Evolutionary conservation across 2,113 vertebrate species (phyloP).

Genomic region (Seriola quinqueradiata): DNA sequence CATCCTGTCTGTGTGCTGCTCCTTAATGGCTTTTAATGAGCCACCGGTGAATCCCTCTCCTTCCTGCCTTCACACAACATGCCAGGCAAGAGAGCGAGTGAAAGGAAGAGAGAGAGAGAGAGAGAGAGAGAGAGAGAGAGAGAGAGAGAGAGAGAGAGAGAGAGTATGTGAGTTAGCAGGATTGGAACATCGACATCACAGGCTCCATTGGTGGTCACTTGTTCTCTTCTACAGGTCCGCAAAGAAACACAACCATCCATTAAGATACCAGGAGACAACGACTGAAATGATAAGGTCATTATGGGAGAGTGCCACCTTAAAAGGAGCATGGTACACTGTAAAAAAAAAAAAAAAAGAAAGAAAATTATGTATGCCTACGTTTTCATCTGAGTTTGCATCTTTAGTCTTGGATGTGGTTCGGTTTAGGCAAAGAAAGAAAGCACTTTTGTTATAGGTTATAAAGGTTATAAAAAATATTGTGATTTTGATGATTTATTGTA

Average conservation of each 20-base stretch:
- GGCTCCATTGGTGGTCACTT: conserved; percentile 31
- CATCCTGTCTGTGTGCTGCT: conserved; percentile 83
- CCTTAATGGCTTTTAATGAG: conserved; percentile 85
- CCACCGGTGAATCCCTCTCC: conserved; percentile 74
- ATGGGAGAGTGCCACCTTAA: background rate
- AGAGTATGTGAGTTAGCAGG: background rate
- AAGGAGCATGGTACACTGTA: background rate
- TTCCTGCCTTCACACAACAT: conserved; percentile 79
- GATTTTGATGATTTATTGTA: too few relatives aligned
- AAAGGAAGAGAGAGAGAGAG: conserved; percentile 42
- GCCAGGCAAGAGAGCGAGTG: conserved; percentile 52
- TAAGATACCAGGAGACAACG: background rate
- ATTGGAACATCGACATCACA: conserved; percentile 14
- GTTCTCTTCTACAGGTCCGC: background rate
- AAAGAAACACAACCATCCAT: conserved; percentile 10
- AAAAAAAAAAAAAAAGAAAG: background rate
- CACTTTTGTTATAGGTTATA: too few relatives aligned
- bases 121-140: conserved; percentile 9
- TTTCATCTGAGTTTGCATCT: background rate
- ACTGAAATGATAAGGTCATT: conserved; percentile 5
- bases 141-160: conserved; percentile 10
- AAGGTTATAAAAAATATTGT: too few relatives aligned
- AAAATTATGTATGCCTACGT: too few relatives aligned
- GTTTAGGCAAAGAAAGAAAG: too few relatives aligned
- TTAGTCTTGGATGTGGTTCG: background rate